Conservation (phyloP, 2,797 vertebrate genomes). For the Lutjanus campechanus region DNA sequence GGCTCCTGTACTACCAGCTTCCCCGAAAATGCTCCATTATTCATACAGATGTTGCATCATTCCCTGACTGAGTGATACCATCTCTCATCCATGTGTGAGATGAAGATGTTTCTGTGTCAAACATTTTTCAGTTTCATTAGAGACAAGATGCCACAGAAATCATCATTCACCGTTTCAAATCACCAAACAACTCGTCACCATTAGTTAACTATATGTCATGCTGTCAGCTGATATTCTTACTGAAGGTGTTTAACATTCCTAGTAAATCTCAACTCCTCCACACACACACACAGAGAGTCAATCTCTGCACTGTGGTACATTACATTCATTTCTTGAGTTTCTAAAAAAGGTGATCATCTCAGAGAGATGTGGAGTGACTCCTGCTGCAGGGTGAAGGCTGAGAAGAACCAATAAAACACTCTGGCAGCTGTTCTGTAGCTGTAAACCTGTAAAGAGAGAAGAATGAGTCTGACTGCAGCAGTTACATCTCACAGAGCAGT, state of each 20-base stretch:
- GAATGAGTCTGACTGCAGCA: slow-evolving; percentile 38
- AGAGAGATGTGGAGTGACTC: slow-evolving; percentile 36
- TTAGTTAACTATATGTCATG: too few species aligned
- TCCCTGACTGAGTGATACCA: too few species aligned
- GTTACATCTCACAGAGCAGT: slow-evolving; percentile 30
- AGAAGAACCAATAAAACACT: slow-evolving; percentile 53
- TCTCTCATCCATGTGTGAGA: background rate
- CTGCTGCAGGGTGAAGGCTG: slow-evolving; percentile 38
- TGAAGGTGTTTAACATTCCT: too few species aligned
- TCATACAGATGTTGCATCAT: background rate
- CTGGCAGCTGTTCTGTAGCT: slow-evolving; percentile 38
- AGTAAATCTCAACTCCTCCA: too few species aligned
- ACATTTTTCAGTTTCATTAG: background rate
- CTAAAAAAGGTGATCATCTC: slow-evolving; percentile 21
- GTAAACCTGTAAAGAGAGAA: slow-evolving; percentile 51
- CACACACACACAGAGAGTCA: background rate
- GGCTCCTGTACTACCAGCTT: too few species aligned
- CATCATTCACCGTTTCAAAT: background rate
- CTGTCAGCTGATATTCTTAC: too few species aligned
- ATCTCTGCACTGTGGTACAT: slow-evolving; percentile 1
- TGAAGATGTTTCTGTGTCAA: too few species aligned
- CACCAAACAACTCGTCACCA: too few species aligned
- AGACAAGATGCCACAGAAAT: background rate
- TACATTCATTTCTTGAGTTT: slow-evolving; percentile 23
- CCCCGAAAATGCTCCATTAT: background rate